Percentiles rank a stretch among this genome's conserved stretches.
Conservation (phyloP, 2,113 vertebrate genomes). For the Ascaphus truei region DNA sequence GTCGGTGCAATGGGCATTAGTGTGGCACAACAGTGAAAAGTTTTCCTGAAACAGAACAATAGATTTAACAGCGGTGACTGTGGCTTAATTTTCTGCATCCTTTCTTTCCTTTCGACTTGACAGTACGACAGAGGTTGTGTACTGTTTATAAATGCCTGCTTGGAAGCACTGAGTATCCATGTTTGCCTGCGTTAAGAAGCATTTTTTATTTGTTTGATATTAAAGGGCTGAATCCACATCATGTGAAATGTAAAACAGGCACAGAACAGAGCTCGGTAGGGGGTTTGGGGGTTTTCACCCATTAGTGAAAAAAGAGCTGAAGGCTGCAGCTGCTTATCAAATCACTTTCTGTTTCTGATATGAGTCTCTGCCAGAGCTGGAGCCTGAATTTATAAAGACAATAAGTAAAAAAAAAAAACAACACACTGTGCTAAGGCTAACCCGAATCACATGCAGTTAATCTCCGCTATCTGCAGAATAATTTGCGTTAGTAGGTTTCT, state of each 20-base stretch:
- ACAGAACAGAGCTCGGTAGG: conserved; percentile 30
- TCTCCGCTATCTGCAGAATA: not conserved
- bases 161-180: not conserved
- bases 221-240: conserved; percentile 38
- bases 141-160: not conserved
- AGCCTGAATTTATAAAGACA: conserved; percentile 54
- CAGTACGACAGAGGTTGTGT: not conserved
- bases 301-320: conserved; percentile 44
- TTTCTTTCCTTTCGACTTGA: not conserved
- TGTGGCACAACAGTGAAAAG: not conserved
- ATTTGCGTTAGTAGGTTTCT: not conserved
- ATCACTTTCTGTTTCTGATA: conserved; percentile 61
- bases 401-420: conserved; percentile 20
- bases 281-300: conserved; percentile 49
- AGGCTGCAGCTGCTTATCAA: conserved; percentile 65
- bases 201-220: conserved; percentile 39
- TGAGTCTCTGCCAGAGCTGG: conserved; percentile 57
- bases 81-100: too few relatives aligned
- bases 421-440: conserved; percentile 36
- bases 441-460: conserved; percentile 43
- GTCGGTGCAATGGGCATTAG: not conserved
- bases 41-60: not conserved
- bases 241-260: conserved; percentile 43
- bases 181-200: not conserved
- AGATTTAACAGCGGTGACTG: not conserved